phyloP scores from a whole-genome alignment of 2,113 vertebrate species.

The Oryzias curvinotus region DNA sequence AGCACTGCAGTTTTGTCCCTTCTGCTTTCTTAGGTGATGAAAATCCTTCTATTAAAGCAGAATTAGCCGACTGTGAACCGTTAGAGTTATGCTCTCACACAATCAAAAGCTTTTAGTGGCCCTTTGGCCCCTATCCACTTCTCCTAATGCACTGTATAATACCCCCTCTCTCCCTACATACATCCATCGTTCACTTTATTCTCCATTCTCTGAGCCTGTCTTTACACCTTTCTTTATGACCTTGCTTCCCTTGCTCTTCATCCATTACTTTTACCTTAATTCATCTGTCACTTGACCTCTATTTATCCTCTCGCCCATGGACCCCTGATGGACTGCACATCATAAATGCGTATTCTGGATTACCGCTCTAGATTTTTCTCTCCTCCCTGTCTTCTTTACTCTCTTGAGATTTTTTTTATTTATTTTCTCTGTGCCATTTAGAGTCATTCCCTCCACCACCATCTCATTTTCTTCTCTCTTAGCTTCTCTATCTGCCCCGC shows the following conservation, averaged over 20 bases:
- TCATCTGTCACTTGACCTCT: constrained; percentile 45
- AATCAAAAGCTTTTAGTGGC: constrained; percentile 36
- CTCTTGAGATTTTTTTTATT: constrained; percentile 1
- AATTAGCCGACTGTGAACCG: constrained; percentile 29
- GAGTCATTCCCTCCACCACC: not conserved
- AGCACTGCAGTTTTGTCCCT: not conserved
- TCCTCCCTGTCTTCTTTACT: constrained; percentile 20
- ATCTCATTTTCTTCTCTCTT: constrained; percentile 34
- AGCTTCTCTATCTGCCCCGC: constrained; percentile 9
- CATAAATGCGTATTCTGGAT: constrained; percentile 45
- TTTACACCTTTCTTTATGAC: constrained; percentile 48
- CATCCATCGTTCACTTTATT: constrained; percentile 49
- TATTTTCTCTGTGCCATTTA: constrained; percentile 7
- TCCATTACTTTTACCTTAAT: constrained; percentile 47
- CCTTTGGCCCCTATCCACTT: constrained; percentile 45
- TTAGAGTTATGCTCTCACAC: constrained; percentile 18
- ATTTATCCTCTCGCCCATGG: constrained; percentile 27
- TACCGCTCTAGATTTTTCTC: constrained; percentile 28
- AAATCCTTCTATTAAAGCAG: constrained; percentile 29
- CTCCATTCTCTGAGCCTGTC: constrained; percentile 24
- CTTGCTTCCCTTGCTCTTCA: constrained; percentile 28
- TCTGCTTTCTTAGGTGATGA: not conserved
- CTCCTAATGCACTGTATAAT: constrained; percentile 50
- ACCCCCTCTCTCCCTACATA: constrained; percentile 29
- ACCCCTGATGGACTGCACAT: constrained; percentile 39